Evolutionary conservation across 2,113 vertebrate genomes (phyloP), one percentile per base, ranked within the genome.

Genomic region (Naja naja): DNA sequence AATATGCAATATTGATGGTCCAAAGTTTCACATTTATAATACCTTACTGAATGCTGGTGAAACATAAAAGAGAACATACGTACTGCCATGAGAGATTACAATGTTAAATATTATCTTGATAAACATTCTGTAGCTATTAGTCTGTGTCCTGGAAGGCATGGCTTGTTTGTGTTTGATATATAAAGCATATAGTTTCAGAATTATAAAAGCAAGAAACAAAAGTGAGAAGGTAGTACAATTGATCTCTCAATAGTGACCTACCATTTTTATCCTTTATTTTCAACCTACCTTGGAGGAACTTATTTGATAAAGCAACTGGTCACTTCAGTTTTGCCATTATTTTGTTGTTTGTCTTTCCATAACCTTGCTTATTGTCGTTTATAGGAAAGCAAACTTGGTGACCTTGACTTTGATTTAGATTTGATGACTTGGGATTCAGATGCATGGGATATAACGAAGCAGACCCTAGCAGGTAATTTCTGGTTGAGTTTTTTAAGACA

Each of bases 321-420:
- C 52, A 34, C 30, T 90, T 93, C 88, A 53, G 87, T 0, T 85
- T 4, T 91, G 1, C 93, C 3, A 25, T 86, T 45, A 1, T 53
- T 90, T 45, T 93, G 2, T 93, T 91, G 74, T 58, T 95, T 95
- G 30, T 93, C 94, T 90, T 43, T 93, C 74, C 94, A 25, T 74
- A 91, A 95, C 64, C 43, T 90, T 20, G 92, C 93, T 93, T 95
- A 94, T 88, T 97, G 25, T 95, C 87, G 18, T 96, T 96, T 93
- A 91, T 95, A 99, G 99, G 97, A 96, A 74, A 97, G 92, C 64
- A 97, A 97, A 90, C 98, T 97, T 95, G 97, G 93, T 94, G 97
- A 97, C 94, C 97, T 99, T 92, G 97, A 98, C 94, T 99, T 99
- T 95, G 98, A 99, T 95, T 97, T 99, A 88, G 97, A 99, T 95